Percentiles rank a stretch among this genome's conserved stretches.
Conservation (phyloP, 2,888 invertebrate genomes). For the Conomelus anceps region DNA sequence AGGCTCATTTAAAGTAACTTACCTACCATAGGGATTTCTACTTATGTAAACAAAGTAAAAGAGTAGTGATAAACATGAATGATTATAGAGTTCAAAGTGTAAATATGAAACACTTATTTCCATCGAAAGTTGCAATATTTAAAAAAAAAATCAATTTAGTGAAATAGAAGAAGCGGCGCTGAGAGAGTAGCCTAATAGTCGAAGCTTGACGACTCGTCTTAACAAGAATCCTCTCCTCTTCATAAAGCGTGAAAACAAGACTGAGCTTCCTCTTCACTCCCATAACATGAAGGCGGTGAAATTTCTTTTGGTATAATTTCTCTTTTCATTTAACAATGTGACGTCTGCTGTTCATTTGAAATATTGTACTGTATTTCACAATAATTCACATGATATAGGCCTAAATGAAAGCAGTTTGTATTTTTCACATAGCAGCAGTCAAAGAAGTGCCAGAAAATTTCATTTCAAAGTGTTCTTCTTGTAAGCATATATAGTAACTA, state of each 20-base stretch:
- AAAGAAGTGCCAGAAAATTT: too few species aligned
- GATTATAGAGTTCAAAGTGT: too few species aligned
- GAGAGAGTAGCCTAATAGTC: not conserved
- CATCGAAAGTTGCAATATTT: not conserved
- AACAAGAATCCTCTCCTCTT: not conserved
- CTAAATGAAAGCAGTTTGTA: not conserved
- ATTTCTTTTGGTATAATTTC: not conserved
- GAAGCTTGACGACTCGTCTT: not conserved
- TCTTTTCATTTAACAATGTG: not conserved
- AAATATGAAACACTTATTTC: not conserved
- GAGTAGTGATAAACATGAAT: too few species aligned
- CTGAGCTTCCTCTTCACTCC: not conserved
- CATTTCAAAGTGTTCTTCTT: too few species aligned
- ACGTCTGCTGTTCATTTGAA: not conserved
- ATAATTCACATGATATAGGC: not conserved
- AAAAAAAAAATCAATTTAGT: not conserved
- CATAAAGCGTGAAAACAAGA: not conserved
- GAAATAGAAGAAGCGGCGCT: not conserved
- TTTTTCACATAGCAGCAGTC: too few species aligned
- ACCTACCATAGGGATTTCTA: too few species aligned
- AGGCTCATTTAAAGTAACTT: too few species aligned
- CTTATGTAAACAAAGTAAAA: too few species aligned
- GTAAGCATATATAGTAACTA: too few species aligned
- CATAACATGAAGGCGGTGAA: not conserved
- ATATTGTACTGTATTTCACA: not conserved